phyloP scores from a whole-genome alignment of 2,113 vertebrate species.

The Tetrax tetrax region DNA sequence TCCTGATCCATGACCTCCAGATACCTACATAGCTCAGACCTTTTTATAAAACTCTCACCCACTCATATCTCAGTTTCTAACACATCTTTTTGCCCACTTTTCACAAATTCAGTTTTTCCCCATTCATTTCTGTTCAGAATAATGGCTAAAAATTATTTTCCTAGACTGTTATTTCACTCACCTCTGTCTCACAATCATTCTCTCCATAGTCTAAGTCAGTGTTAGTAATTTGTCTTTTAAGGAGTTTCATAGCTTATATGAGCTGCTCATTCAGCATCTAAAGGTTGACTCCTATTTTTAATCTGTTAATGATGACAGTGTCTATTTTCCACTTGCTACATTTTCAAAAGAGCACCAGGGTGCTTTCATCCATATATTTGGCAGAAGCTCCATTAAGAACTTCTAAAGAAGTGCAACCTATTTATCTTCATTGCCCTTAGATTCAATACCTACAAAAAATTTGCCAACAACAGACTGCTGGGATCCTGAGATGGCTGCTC shows the following conservation, averaged over 20 bases:
- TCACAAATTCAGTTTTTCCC: neutral
- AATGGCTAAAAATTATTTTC: neutral
- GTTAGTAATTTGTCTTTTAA: neutral
- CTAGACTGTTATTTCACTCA: neutral
- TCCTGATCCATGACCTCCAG: neutral
- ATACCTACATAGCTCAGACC: neutral
- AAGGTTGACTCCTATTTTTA: constrained; percentile 34
- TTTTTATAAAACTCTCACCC: neutral
- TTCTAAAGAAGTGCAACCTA: neutral
- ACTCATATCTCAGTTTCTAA: neutral
- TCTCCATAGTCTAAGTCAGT: neutral
- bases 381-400: constrained; percentile 13
- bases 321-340: constrained; percentile 50
- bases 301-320: neutral
- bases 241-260: neutral
- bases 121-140: neutral
- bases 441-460: constrained; percentile 31
- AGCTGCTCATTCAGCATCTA: neutral
- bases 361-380: constrained; percentile 32
- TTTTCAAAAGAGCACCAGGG: constrained; percentile 27
- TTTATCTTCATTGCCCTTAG: constrained; percentile 32
- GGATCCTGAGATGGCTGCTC: neutral
- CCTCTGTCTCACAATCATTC: neutral
- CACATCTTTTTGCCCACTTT: neutral
- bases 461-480: neutral